Base-by-base conservation (phyloP, 2,113 vertebrate species). In the Hylia prasina region DNA sequence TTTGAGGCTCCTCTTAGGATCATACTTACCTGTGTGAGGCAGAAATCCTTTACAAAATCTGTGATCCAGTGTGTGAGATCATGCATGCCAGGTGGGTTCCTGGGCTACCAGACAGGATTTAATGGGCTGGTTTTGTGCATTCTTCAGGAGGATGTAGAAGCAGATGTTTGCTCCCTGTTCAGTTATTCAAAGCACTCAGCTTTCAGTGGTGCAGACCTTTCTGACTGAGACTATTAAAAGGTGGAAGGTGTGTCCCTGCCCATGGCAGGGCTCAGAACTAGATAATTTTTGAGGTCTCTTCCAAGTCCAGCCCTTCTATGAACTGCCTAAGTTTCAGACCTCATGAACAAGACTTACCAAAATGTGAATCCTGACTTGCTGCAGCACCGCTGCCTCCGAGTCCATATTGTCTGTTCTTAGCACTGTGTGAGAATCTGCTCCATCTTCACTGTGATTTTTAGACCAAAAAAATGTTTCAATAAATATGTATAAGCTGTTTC, bases 401-500 rank as follows among this genome's bases (percentile, higher is more conserved):
- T 39, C 66, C 39, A 3, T 45, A 12, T 51, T 58, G n/a, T 13
- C 63, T 92, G 9, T 68, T 81, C 39, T 50, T 60, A 27, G 37
- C 4, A 12, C n/a, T 57, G 15, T 16, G 21, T 30, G 50, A 80
- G 39, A 88, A 87, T 30, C 39, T 94, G 53, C 28, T 88, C 35
- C 9, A 27, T 88, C 50, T 48, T 90, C 84, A 19, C 37, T 85
- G 44, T 21, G 78, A 79, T 37, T 94, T 93, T 95, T 76, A 87
- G 85, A 72, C 58, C 23, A 30, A 85, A 84, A 81, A 81, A 90
- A 53, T 16, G 12, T 70, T 91, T 82, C 53, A 77, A 85, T 91
- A 95, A 91, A 95, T 94, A 95, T 85, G 84, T 76, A 97, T 82
- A 96, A 94, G 89, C 81, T 83, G 35, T 89, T 94, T 96, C 75